These are phyloP conservation scores for Mycteria americana DNA, from an alignment of 2,797 vertebrate species.

Conservation along the genomic window DNA sequence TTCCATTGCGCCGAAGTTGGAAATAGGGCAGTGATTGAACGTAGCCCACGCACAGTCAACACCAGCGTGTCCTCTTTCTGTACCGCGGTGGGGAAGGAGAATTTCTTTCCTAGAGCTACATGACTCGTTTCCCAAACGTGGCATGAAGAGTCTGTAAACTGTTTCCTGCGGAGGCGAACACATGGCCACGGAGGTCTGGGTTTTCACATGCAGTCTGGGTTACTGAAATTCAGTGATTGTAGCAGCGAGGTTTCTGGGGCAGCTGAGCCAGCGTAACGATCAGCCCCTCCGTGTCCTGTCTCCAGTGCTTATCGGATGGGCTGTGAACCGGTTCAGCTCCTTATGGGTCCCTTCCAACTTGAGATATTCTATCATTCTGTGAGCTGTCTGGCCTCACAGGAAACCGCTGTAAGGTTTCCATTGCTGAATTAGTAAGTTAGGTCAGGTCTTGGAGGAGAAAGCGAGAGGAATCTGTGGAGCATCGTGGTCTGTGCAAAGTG, in stretches of 20 bases:
- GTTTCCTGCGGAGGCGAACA: not conserved
- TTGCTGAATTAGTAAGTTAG: not conserved
- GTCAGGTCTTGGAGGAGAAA: not conserved
- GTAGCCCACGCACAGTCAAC: not conserved
- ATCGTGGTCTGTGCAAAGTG: not conserved
- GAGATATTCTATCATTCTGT: not conserved
- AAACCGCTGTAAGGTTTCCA: not conserved
- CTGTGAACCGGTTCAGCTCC: not conserved
- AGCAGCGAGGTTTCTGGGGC: not conserved
- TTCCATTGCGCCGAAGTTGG: not conserved
- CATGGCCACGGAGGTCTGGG: not conserved
- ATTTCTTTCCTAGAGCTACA: not conserved
- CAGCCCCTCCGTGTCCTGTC: not conserved
- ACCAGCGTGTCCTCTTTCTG: not conserved
- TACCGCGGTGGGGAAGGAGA: not conserved
- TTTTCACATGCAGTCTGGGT: not conserved
- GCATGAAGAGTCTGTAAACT: not conserved
- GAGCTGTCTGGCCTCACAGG: not conserved
- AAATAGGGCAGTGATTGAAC: not conserved
- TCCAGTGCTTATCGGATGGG: not conserved
- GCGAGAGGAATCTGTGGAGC: not conserved
- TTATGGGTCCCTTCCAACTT: not conserved
- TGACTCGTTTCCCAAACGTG: not conserved
- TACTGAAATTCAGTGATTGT: not conserved
- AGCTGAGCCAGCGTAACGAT: not conserved